Evolutionary conservation across 30 jellyfish, hydroid and myxozoan genomes (phyloP).

Genomic region (Hydractinia symbiolongicarpus): DNA sequence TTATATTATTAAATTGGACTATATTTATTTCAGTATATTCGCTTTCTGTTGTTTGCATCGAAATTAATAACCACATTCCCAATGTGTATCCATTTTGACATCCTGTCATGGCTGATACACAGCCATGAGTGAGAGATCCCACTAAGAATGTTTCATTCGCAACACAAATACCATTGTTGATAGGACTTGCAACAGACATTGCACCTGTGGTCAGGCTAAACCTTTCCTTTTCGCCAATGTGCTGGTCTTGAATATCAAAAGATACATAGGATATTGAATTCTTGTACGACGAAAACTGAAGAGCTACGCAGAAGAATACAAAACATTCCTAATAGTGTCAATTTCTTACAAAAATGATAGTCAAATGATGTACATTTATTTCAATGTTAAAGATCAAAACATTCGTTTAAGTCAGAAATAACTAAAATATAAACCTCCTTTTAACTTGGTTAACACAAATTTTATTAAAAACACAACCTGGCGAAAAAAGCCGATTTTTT

Average conservation of each 20-base stretch:
- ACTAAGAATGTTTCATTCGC: background rate
- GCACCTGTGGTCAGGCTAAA: background rate
- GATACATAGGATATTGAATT: background rate
- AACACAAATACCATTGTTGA: slow-evolving; percentile 13
- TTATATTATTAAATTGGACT: too few relatives aligned
- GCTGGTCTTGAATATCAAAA: background rate
- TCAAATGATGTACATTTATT: too few relatives aligned
- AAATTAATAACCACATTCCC: background rate
- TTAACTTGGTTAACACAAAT: too few relatives aligned
- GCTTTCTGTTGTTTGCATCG: background rate
- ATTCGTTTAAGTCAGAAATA: too few relatives aligned
- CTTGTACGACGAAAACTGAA: background rate
- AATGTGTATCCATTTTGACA: background rate
- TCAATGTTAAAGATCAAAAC: too few relatives aligned
- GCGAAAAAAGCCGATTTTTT: too few relatives aligned
- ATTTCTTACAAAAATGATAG: too few relatives aligned
- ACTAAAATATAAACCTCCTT: too few relatives aligned
- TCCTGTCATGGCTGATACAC: background rate
- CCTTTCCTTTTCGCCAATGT: background rate
- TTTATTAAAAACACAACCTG: too few relatives aligned
- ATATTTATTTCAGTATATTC: too few relatives aligned
- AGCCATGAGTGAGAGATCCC: background rate
- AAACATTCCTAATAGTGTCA: too few relatives aligned
- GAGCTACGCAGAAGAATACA: too few relatives aligned
- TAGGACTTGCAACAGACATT: background rate